These are phyloP conservation scores for Dryadula phaetusa DNA, from an alignment of 2,888 invertebrate species.

Conservation along the genomic window DNA sequence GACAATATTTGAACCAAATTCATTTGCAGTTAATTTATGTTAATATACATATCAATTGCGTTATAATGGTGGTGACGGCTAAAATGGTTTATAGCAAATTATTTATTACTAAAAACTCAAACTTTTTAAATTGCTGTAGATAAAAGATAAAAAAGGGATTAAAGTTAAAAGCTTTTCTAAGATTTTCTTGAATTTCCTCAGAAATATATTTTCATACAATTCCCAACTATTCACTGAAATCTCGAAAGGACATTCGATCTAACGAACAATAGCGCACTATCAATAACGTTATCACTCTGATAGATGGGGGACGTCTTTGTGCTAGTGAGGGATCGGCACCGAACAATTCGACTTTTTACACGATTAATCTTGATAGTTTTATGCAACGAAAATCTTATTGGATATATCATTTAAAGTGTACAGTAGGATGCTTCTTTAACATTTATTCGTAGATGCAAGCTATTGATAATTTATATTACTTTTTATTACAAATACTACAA, in stretches of 20 bases:
- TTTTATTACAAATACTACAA: no score
- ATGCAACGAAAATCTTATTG: conserved; percentile 25
- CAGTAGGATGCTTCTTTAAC: conserved; percentile 2
- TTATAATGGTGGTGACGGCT: neutral
- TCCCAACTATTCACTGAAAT: conserved; percentile 17
- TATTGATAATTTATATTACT: neutral
- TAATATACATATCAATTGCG: no score
- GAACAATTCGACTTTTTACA: conserved; percentile 42
- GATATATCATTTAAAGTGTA: neutral
- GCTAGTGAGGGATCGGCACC: conserved; percentile 60
- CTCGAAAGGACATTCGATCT: conserved; percentile 32
- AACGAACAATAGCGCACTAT: conserved; percentile 49
- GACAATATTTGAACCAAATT: neutral
- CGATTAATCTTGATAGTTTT: conserved; percentile 41
- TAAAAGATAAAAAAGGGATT: no score
- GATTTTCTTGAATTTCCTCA: neutral
- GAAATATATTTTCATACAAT: neutral
- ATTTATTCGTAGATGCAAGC: neutral
- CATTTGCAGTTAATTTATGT: no score
- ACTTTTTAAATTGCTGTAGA: no score
- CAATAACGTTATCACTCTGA: conserved; percentile 63
- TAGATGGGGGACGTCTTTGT: conserved; percentile 62
- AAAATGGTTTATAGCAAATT: neutral
- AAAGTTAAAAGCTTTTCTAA: neutral
- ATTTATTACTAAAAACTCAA: neutral